These are phyloP conservation scores for Macroramphosus scolopax DNA, from an alignment of 2,797 vertebrate species.

Conservation along the genomic window DNA sequence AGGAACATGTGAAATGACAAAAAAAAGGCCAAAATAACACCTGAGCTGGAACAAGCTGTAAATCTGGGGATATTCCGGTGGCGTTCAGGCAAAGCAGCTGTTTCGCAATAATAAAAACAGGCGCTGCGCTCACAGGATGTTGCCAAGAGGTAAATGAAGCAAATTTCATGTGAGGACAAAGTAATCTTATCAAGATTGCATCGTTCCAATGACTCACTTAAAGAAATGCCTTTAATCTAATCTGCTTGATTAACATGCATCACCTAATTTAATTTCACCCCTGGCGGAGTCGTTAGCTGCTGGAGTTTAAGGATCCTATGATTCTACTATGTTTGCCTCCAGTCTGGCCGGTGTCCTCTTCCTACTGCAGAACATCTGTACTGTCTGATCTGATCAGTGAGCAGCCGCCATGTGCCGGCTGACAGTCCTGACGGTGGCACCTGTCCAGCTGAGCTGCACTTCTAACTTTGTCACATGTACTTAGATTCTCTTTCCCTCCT, in stretches of 20 bases:
- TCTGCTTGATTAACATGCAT: slow-evolving; percentile 49
- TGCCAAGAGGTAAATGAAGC: slow-evolving; percentile 26
- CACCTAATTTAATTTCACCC: slow-evolving; percentile 45
- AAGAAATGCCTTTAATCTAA: slow-evolving; percentile 60
- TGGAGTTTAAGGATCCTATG: slow-evolving; percentile 13
- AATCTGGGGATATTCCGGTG: too few species aligned
- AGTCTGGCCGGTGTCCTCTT: slow-evolving; percentile 5
- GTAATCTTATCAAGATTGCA: slow-evolving; percentile 46
- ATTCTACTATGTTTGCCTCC: slow-evolving; percentile 15
- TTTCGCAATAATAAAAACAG: slow-evolving; percentile 15
- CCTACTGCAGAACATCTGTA: slow-evolving; percentile 5
- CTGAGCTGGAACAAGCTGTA: too few species aligned
- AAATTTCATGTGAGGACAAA: slow-evolving; percentile 34
- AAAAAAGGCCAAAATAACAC: too few species aligned
- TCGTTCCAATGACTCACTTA: slow-evolving; percentile 54
- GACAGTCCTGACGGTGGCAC: too few species aligned
- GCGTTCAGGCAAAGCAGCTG: too few species aligned
- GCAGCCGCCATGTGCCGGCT: too few species aligned
- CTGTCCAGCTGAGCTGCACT: too few species aligned
- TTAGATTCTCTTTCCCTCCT: too few species aligned
- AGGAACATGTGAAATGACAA: too few species aligned
- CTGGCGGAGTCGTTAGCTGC: slow-evolving; percentile 14
- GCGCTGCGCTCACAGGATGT: slow-evolving; percentile 8
- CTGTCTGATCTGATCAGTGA: slow-evolving; percentile 46
- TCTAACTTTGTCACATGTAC: too few species aligned